A percentile compares a stretch with the other conserved stretches of the same genome.
Evolutionary conservation across 2,113 vertebrate genomes (phyloP).

Genomic region (Daboia siamensis): DNA sequence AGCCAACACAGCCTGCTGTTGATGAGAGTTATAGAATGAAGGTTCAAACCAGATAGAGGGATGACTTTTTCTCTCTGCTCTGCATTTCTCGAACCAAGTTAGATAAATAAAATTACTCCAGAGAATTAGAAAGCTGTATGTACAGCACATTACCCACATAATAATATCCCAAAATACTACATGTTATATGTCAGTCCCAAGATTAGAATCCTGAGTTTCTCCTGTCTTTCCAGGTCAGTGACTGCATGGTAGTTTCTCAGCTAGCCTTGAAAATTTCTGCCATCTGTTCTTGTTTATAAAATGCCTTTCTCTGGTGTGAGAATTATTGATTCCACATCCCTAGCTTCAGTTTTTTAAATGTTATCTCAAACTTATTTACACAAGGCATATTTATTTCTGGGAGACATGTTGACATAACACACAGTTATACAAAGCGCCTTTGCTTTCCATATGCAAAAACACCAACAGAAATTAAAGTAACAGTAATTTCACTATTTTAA

Average conservation of each 20-base stretch:
- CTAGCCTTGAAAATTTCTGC: neutral
- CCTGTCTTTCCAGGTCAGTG: neutral
- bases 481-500: neutral
- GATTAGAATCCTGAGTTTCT: neutral
- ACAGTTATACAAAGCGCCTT: neutral
- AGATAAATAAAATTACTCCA: neutral
- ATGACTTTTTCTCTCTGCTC: neutral
- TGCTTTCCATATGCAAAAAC: neutral
- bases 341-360: neutral
- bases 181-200: neutral
- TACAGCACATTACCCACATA: neutral
- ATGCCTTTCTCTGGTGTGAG: neutral
- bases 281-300: neutral
- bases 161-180: neutral
- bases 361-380: neutral
- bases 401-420: neutral
- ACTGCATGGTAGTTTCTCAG: neutral
- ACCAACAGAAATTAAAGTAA: neutral
- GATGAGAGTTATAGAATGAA: neutral
- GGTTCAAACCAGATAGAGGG: neutral
- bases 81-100: neutral
- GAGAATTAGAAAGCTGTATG: neutral
- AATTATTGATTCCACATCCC: neutral
- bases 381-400: neutral
- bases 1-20: neutral